A percentile compares a stretch with the other conserved stretches of the same genome.
Conservation (phyloP, 2,797 vertebrate species). For the Mormyrops attenuatus region DNA sequence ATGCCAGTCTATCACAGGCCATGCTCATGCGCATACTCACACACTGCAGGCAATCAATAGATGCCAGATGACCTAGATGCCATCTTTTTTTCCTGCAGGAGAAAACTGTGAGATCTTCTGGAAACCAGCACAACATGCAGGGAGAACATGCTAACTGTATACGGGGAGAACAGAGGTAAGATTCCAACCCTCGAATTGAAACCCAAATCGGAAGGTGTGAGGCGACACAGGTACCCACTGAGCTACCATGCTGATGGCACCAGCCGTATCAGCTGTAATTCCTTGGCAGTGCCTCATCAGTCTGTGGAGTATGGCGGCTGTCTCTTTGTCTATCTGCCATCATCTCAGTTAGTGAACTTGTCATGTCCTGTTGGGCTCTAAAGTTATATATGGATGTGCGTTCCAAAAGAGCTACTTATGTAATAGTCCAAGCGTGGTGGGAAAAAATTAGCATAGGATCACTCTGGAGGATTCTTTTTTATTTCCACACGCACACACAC, state of each 20-base stretch:
- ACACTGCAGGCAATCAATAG: background rate
- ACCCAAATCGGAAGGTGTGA: background rate
- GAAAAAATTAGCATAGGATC: background rate
- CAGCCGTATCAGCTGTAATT: background rate
- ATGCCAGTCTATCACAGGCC: background rate
- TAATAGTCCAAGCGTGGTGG: background rate
- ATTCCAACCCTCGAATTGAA: background rate
- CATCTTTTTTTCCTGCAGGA: background rate
- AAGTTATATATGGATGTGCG: background rate
- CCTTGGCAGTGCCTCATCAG: background rate
- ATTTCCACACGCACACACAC: background rate
- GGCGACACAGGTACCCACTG: background rate
- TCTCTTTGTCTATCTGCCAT: background rate
- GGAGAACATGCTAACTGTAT: background rate
- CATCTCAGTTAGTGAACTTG: background rate
- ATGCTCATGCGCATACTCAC: background rate
- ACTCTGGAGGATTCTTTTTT: background rate
- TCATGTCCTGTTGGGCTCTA: background rate
- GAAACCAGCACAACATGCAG: background rate
- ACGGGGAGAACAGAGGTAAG: background rate
- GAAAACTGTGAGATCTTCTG: background rate
- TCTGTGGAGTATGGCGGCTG: background rate
- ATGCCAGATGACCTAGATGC: background rate
- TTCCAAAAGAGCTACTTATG: background rate
- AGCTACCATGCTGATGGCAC: background rate